Conservation (phyloP, 1,140 invertebrate species). For the Eriocheir sinensis region DNA sequence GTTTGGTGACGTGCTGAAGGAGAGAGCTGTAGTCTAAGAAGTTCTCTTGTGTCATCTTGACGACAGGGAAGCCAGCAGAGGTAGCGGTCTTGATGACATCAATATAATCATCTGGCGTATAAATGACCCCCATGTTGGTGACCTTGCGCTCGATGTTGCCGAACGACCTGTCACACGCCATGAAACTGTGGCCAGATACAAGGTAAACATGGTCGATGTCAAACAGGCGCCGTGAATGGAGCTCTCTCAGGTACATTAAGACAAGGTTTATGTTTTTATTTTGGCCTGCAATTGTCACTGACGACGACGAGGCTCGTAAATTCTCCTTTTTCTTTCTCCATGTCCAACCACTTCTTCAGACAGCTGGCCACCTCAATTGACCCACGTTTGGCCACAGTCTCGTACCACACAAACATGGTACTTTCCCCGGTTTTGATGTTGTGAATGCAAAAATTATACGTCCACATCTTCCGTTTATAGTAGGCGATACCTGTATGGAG, state of each 20-base stretch:
- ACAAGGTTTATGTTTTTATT: slow-evolving; percentile 33
- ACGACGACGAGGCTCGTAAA: not conserved
- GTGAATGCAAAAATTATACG: slow-evolving; percentile 34
- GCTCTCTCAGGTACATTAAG: not conserved
- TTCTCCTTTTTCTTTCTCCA: too few relatives aligned
- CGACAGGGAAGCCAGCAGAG: not conserved
- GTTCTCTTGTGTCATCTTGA: not conserved
- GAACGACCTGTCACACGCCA: slow-evolving; percentile 2
- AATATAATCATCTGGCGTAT: slow-evolving; percentile 16
- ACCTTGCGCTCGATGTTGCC: slow-evolving; percentile 4
- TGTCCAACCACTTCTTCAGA: not conserved
- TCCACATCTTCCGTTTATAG: not conserved
- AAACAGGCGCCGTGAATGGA: not conserved
- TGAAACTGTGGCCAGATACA: not conserved
- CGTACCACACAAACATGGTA: slow-evolving; percentile 18
- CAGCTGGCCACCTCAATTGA: slow-evolving; percentile 27
- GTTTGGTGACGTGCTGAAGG: not conserved
- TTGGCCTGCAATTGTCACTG: not conserved
- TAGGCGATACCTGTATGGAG: not conserved
- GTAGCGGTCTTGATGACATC: not conserved
- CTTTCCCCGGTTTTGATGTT: not conserved
- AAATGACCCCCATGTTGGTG: not conserved
- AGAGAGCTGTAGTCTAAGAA: not conserved
- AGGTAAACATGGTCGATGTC: not conserved
- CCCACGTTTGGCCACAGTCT: not conserved